Evolutionary conservation across 2,797 vertebrate species (phyloP).

Genomic region (Propithecus perrieri): DNA sequence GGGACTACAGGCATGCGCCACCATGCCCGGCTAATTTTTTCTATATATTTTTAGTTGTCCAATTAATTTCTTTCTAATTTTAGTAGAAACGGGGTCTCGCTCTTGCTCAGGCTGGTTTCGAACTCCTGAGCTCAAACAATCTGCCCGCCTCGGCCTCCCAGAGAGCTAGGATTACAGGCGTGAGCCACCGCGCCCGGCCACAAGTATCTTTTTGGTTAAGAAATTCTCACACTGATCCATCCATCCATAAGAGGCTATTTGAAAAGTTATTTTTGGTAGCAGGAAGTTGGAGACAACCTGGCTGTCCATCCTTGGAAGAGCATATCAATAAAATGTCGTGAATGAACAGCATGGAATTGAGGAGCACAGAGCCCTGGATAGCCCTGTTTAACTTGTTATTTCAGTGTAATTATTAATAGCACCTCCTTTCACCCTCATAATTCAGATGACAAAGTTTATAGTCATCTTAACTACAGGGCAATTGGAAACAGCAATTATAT

Average conservation of each 20-base stretch:
- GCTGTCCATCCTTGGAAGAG: neutral
- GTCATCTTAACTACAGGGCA: neutral
- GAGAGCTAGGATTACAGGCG: too few species aligned
- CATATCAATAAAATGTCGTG: neutral
- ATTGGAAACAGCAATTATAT: neutral
- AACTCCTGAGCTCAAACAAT: too few species aligned
- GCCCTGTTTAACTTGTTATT: neutral
- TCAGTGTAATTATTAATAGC: neutral
- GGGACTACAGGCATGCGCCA: too few species aligned
- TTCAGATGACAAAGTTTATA: conserved; percentile 4
- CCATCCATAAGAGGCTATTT: neutral
- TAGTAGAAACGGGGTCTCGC: too few species aligned
- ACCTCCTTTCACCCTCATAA: neutral
- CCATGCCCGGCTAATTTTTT: too few species aligned
- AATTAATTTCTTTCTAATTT: too few species aligned
- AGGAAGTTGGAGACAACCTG: neutral
- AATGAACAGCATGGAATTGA: neutral
- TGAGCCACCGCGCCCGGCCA: too few species aligned
- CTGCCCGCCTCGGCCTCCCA: too few species aligned
- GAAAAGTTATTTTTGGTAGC: neutral
- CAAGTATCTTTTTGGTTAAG: neutral
- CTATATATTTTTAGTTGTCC: too few species aligned
- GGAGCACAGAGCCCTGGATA: neutral
- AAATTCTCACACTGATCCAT: neutral
- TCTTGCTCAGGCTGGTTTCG: too few species aligned